Evolutionary conservation across 2,113 vertebrate genomes (phyloP).

Genomic region (Pterocles burchelli): DNA sequence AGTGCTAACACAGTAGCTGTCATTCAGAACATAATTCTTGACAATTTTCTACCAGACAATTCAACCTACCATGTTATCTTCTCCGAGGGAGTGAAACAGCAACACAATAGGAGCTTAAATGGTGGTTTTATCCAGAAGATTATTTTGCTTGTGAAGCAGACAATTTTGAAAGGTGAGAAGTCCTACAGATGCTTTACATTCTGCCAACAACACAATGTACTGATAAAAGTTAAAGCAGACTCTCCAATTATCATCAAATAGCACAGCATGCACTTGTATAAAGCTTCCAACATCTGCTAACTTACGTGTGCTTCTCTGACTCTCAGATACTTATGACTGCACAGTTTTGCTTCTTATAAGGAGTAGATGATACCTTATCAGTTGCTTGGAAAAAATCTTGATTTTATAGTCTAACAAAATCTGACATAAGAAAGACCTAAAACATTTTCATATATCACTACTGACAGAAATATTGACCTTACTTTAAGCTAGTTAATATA

Average conservation of each 20-base stretch:
- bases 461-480: background rate
- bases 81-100: slow-evolving; percentile 58
- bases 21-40: slow-evolving; percentile 65
- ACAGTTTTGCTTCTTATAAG: background rate
- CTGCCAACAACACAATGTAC: background rate
- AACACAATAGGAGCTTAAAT: slow-evolving; percentile 16
- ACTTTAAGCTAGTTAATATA: background rate
- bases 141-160: slow-evolving; percentile 39
- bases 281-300: background rate
- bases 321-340: background rate
- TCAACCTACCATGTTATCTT: slow-evolving; percentile 61
- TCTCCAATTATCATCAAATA: slow-evolving; percentile 47
- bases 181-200: slow-evolving; percentile 44
- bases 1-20: slow-evolving; percentile 50
- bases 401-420: background rate
- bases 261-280: background rate
- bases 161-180: slow-evolving; percentile 10
- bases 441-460: background rate
- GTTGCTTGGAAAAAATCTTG: background rate
- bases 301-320: background rate
- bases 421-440: background rate
- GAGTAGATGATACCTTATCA: background rate
- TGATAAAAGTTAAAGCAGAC: slow-evolving; percentile 41
- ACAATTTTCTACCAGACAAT: slow-evolving; percentile 62
- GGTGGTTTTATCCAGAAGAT: slow-evolving; percentile 7